A percentile compares a stretch with the other conserved stretches of the same genome.
phyloP scores from a whole-genome alignment of 2,113 vertebrate species.

The Redunca redunca region DNA sequence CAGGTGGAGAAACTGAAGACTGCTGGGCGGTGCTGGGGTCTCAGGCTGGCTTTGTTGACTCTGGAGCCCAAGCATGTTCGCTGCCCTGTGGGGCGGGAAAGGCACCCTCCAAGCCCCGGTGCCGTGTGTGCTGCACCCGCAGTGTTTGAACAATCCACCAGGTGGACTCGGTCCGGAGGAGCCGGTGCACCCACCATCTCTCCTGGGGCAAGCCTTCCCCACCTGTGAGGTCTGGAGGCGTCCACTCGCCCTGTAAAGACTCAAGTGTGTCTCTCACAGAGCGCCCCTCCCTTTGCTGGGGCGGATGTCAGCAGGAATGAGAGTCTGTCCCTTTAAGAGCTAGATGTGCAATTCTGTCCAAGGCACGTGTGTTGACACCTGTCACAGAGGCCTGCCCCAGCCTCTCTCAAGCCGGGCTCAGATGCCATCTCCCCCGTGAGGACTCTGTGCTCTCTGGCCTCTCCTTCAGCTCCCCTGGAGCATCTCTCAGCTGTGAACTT shows the following conservation, averaged over 20 bases:
- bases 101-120: neutral
- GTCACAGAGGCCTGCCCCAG: neutral
- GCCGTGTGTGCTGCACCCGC: accelerated
- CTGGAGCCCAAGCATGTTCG: neutral
- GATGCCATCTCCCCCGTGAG: accelerated
- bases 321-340: neutral
- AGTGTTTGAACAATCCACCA: accelerated
- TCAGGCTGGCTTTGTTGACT: neutral
- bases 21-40: accelerated
- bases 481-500: neutral
- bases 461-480: neutral
- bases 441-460: neutral
- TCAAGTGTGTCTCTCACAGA: accelerated
- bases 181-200: accelerated
- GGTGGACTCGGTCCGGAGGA: neutral
- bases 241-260: neutral
- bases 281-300: neutral
- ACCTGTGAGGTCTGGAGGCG: accelerated
- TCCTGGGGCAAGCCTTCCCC: neutral
- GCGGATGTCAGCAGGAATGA: accelerated
- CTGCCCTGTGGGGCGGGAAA: neutral
- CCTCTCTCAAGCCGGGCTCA: accelerated
- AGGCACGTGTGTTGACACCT: neutral
- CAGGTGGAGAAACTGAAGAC: neutral
- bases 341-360: neutral